Conservation (phyloP, 2,113 vertebrate genomes). For the Cygnus atratus region DNA sequence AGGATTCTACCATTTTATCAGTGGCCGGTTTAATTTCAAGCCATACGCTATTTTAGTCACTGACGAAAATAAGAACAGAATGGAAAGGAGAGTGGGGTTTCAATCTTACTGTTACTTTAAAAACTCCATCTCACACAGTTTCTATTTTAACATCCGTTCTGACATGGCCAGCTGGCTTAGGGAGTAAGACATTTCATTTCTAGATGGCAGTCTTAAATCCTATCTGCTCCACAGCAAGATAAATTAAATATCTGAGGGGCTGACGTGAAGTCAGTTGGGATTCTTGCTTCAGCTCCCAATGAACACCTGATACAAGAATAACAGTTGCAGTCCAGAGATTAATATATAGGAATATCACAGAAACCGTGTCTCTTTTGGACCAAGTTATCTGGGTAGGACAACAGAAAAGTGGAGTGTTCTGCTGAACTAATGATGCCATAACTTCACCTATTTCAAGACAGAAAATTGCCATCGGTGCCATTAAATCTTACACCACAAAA, state of each 20-base stretch:
- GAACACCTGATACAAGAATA: neutral
- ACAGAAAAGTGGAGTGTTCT: neutral
- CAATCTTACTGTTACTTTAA: neutral
- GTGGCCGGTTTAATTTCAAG: neutral
- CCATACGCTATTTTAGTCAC: neutral
- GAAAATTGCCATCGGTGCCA: neutral
- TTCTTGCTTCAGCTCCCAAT: neutral
- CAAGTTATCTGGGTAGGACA: neutral
- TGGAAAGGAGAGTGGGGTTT: neutral
- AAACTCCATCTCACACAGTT: neutral
- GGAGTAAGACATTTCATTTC: neutral
- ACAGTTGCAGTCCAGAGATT: neutral
- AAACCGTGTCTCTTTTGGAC: neutral
- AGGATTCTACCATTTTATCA: rapidly evolving
- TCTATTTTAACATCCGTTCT: neutral
- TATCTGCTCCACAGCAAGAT: neutral
- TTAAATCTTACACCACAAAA: neutral
- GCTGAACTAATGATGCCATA: neutral
- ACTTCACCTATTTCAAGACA: neutral
- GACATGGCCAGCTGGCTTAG: neutral
- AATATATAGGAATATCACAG: neutral
- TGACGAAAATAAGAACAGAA: neutral
- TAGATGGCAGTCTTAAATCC: neutral
- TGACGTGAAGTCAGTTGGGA: neutral
- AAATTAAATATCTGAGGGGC: neutral